Conservation (phyloP, 2,113 vertebrate genomes). For the Platichthys flesus region DNA sequence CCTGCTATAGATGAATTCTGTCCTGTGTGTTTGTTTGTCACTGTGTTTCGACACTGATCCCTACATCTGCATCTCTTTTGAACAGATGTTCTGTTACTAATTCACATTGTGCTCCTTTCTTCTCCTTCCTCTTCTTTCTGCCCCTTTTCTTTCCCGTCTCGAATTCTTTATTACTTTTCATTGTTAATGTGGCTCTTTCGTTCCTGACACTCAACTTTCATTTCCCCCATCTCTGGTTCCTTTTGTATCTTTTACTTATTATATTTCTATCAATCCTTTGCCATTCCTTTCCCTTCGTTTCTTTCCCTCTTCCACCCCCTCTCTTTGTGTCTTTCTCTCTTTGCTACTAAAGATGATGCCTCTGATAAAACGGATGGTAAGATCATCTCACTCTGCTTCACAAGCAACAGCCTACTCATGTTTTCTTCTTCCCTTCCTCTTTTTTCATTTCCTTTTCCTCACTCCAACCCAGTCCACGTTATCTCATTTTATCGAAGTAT, state of each 20-base stretch:
- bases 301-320: conserved; percentile 74
- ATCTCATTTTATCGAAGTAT: conserved; percentile 21
- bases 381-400: conserved; percentile 80
- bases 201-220: conserved; percentile 34
- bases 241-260: conserved; percentile 72
- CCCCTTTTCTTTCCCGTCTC: conserved; percentile 65
- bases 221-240: conserved; percentile 70
- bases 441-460: conserved; percentile 35
- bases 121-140: conserved; percentile 81
- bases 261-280: conserved; percentile 43
- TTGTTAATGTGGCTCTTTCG: conserved; percentile 76
- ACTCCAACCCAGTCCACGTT: conserved; percentile 43
- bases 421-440: conserved; percentile 28
- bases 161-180: conserved; percentile 72
- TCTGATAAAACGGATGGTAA: conserved; percentile 99
- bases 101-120: conserved; percentile 89
- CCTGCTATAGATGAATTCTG: conserved; percentile 13
- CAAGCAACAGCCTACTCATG: conserved; percentile 20
- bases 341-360: conserved; percentile 95
- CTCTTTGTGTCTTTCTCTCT: conserved; percentile 74
- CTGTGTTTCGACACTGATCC: not conserved
- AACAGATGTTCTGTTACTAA: conserved; percentile 81
- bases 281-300: conserved; percentile 61
- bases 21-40: conserved; percentile 7
- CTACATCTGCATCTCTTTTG: conserved; percentile 53